Percentiles rank a stretch among this genome's conserved stretches.
phyloP scores from a whole-genome alignment of 1,140 invertebrate species.

The Pemphigus obesinymphae region DNA sequence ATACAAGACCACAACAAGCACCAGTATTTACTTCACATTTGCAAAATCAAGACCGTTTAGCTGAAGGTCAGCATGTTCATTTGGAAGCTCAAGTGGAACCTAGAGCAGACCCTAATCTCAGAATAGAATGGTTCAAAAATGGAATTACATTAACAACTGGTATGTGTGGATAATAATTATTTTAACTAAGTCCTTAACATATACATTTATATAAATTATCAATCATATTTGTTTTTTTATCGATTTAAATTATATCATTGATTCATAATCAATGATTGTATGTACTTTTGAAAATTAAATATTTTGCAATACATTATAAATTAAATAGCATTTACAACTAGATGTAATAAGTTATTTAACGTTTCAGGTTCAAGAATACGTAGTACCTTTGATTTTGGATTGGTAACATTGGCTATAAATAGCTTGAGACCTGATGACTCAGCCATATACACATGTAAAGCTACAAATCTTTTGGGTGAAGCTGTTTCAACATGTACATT shows the following conservation, averaged over 20 bases:
- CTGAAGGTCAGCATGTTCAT: conserved; percentile 85
- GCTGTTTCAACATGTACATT: conserved; percentile 85
- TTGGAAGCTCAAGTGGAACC: conserved; percentile 89
- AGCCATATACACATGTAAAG: conserved; percentile 91
- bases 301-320: neutral
- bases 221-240: too few species aligned
- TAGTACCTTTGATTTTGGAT: conserved; percentile 88
- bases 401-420: conserved; percentile 87
- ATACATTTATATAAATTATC: too few species aligned
- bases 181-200: too few species aligned
- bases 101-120: conserved; percentile 88
- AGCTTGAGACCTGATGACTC: conserved; percentile 81
- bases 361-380: conserved; percentile 64
- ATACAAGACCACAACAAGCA: conserved; percentile 73
- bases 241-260: too few species aligned
- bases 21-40: conserved; percentile 89
- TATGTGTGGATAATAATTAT: conserved; percentile 47
- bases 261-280: neutral
- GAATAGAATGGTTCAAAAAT: conserved; percentile 90
- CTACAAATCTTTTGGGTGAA: conserved; percentile 82
- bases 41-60: conserved; percentile 75
- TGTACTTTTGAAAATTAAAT: neutral
- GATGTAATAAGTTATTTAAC: conserved; percentile 12
- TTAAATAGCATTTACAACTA: neutral
- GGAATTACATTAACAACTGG: conserved; percentile 78